Percentiles rank a stretch among this genome's conserved stretches.
Evolutionary conservation across 2,797 vertebrate species (phyloP).

Genomic region (Leuciscus waleckii): DNA sequence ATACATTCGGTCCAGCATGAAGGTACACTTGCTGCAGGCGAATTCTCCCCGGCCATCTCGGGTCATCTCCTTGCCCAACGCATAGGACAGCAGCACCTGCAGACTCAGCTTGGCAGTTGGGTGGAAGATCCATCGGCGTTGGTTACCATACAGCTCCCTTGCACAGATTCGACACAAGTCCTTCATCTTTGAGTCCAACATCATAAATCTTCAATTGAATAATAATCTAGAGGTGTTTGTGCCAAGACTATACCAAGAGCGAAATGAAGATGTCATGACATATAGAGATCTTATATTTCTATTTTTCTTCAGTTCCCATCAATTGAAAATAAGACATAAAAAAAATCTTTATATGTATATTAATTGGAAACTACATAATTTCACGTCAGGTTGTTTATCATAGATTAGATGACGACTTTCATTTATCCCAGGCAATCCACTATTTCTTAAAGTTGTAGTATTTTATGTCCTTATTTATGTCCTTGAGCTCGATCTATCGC

Average conservation of each 20-base stretch:
- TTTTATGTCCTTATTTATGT: neutral
- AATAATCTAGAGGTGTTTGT: neutral
- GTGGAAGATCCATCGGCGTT: constrained; percentile 97
- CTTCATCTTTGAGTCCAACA: constrained; percentile 83
- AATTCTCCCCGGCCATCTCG: constrained; percentile 93
- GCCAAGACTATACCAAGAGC: neutral
- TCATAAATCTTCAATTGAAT: constrained; percentile 33
- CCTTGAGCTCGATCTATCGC: neutral
- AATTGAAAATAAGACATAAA: neutral
- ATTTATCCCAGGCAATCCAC: neutral
- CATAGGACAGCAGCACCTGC: constrained; percentile 93
- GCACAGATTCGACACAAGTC: constrained; percentile 92
- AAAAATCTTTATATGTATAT: neutral
- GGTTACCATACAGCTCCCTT: constrained; percentile 92
- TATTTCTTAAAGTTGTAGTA: neutral
- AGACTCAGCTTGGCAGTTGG: constrained; percentile 90
- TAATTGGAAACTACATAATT: neutral
- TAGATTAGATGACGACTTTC: neutral
- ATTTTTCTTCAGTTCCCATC: neutral
- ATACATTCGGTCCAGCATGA: constrained; percentile 97
- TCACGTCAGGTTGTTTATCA: neutral
- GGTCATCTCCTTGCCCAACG: constrained; percentile 86
- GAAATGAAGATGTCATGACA: constrained; percentile 16
- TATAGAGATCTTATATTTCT: neutral
- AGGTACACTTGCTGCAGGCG: constrained; percentile 95